Conservation (phyloP, 1,140 invertebrate genomes). For the Rhopalosiphum padi region DNA sequence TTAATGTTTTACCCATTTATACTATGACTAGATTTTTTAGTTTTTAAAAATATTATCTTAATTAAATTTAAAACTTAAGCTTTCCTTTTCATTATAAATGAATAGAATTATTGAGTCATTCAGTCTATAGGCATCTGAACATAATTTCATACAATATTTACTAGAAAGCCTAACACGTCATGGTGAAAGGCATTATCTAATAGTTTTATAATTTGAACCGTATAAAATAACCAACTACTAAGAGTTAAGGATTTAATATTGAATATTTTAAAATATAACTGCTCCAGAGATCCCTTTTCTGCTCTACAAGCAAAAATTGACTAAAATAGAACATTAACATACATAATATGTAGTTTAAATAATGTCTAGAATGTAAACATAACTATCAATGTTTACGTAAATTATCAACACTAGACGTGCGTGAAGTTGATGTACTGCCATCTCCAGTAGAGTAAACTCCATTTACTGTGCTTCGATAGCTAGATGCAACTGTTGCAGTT, state of each 20-base stretch:
- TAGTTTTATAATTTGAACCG: not conserved
- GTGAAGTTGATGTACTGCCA: slow-evolving; percentile 67
- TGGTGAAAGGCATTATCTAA: slow-evolving; percentile 32
- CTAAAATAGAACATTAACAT: slow-evolving; percentile 32
- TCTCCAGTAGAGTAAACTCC: slow-evolving; percentile 60
- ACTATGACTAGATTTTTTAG: not conserved
- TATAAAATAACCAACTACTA: slow-evolving; percentile 44
- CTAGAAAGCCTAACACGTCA: slow-evolving; percentile 31
- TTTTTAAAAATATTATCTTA: slow-evolving; percentile 20
- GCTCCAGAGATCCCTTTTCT: slow-evolving; percentile 30
- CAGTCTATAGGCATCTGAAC: slow-evolving; percentile 42
- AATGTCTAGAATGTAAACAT: not conserved
- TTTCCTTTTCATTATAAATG: not conserved
- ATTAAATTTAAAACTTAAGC: slow-evolving; percentile 21
- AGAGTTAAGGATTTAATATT: slow-evolving; percentile 42
- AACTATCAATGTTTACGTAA: slow-evolving; percentile 65
- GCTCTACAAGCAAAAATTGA: slow-evolving; percentile 55
- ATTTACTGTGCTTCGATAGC: slow-evolving; percentile 59
- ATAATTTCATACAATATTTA: slow-evolving; percentile 10
- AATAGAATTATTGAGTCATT: slow-evolving; percentile 32
- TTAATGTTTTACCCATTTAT: not conserved
- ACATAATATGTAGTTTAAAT: slow-evolving; percentile 25
- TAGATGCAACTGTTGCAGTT: slow-evolving; percentile 57
- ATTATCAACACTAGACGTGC: slow-evolving; percentile 69
- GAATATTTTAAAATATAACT: slow-evolving; percentile 34